Base-by-base conservation (phyloP, 2,113 vertebrate species). In the Centropus bengalensis region DNA sequence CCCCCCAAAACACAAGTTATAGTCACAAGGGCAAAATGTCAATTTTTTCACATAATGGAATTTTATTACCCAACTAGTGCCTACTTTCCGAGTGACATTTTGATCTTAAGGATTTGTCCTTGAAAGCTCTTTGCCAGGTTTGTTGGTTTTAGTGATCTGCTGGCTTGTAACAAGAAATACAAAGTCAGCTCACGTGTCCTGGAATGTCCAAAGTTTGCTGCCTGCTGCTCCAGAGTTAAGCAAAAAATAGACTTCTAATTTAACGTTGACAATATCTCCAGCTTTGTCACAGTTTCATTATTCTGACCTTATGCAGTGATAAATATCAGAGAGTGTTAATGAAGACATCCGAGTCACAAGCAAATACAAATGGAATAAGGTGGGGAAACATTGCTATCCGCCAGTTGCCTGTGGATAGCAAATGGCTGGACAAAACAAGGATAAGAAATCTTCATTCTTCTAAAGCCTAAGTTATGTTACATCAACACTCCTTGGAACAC, bases 151-250 rank as follows among this genome's bases (percentile, higher is more conserved):
- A 70, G 63, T 64, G 71, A 60, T 60, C 33, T 81, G 68, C 67
- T 70, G 52, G 42, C 60, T 9, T 14, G 23, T 45, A 59, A 80
- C 71, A 36, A 81, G 60, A 71, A 94, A 94, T 55, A 79, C 44
- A 68, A 84, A 89, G 82, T 92, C 83, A 97, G 91, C 93, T 95
- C 45, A 23, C 11, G 8, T 20, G 77, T 88, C 87, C 42, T 90
- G 97, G 96, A 97, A 97, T 97, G 95, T 95, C 93, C 63, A 79
- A 88, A 96, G 76, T 95, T 95, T 97, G 94, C 95, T 96, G 93
- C 85, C 59, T 55, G 64, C 64, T 81, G 83, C 84, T 96, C 86
- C 70, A 45, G 55, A 97, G 62, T 82, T 75, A 82, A 92, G 89
- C 88, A 95, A 91, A 91, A 96, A 90, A 14, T 4, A 59, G 24